Percentiles rank a stretch among this genome's conserved stretches.
phyloP scores from a whole-genome alignment of 92 coral and sea anemone genomes.

The Pocillopora grandis region DNA sequence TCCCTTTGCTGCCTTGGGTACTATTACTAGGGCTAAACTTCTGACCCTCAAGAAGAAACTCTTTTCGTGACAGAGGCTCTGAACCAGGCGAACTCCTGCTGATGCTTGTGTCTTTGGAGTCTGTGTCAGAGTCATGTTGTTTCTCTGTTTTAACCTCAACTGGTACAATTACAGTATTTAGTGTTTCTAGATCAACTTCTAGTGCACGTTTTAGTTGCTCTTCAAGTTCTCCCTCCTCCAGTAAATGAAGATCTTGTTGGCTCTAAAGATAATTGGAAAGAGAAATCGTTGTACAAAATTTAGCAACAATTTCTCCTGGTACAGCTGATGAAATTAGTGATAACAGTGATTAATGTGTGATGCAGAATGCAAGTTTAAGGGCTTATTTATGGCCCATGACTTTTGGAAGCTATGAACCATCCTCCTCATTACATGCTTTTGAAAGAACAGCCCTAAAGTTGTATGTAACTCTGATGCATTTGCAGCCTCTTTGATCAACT shows the following conservation, averaged over 20 bases:
- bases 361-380: too few relatives aligned
- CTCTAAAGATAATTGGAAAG: slow-evolving; percentile 43
- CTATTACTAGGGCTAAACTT: slow-evolving; percentile 68
- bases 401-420: too few relatives aligned
- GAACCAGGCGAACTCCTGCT: slow-evolving; percentile 74
- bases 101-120: slow-evolving; percentile 74
- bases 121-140: slow-evolving; percentile 51
- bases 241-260: slow-evolving; percentile 77
- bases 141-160: slow-evolving; percentile 33
- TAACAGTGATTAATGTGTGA: too few relatives aligned
- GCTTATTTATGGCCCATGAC: too few relatives aligned
- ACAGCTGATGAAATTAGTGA: too few relatives aligned
- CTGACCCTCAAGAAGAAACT: slow-evolving; percentile 50
- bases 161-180: slow-evolving; percentile 17
- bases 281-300: neutral
- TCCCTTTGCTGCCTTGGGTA: slow-evolving; percentile 67
- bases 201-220: slow-evolving; percentile 58
- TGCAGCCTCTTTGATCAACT: too few relatives aligned
- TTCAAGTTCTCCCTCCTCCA: slow-evolving; percentile 73
- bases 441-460: too few relatives aligned
- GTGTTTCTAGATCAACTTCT: slow-evolving; percentile 31
- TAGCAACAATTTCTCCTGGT: too few relatives aligned
- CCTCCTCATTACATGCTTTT: too few relatives aligned
- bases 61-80: slow-evolving; percentile 66
- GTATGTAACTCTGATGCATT: too few relatives aligned